phyloP scores from a whole-genome alignment of 2,888 invertebrate species.

The Eurois occulta region DNA sequence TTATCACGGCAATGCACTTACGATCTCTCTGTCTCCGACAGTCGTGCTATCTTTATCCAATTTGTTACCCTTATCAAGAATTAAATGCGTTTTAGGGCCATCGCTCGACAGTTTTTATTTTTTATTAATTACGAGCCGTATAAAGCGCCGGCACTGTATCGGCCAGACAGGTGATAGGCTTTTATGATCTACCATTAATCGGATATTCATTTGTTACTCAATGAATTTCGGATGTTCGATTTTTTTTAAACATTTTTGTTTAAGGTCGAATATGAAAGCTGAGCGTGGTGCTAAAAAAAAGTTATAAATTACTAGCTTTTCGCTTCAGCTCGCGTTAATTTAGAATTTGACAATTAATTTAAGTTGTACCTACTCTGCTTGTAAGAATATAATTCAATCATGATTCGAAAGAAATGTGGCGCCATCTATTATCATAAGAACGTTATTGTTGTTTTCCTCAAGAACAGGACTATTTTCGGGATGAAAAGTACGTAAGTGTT shows the following conservation, averaged over 20 bases:
- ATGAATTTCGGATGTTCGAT: slow-evolving; percentile 75
- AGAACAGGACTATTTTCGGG: too few relatives aligned
- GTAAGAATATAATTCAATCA: too few relatives aligned
- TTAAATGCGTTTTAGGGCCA: slow-evolving; percentile 90
- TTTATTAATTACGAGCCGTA: slow-evolving; percentile 87
- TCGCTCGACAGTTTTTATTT: slow-evolving; percentile 83
- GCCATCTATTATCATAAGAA: too few relatives aligned
- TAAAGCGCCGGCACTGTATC: slow-evolving; percentile 76
- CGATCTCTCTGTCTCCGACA: slow-evolving; percentile 88
- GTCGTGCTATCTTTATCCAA: slow-evolving; percentile 89
- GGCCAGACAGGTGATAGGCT: slow-evolving; percentile 85
- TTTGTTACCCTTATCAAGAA: slow-evolving; percentile 90
- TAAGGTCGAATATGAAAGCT: slow-evolving; percentile 46
- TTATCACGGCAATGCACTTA: slow-evolving; percentile 90
- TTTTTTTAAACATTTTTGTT: slow-evolving; percentile 61
- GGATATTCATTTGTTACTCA: slow-evolving; percentile 83
- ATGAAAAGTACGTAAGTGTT: too few relatives aligned
- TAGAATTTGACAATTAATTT: too few relatives aligned
- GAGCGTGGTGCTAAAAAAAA: slow-evolving; percentile 29
- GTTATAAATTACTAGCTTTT: too few relatives aligned
- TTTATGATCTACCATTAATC: slow-evolving; percentile 86
- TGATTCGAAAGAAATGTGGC: too few relatives aligned
- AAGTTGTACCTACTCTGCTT: too few relatives aligned
- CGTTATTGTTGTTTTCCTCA: too few relatives aligned
- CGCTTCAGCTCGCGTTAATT: too few relatives aligned